Base-by-base conservation (phyloP, 1,140 invertebrate genomes). In the Rhynchophorus ferrugineus region DNA sequence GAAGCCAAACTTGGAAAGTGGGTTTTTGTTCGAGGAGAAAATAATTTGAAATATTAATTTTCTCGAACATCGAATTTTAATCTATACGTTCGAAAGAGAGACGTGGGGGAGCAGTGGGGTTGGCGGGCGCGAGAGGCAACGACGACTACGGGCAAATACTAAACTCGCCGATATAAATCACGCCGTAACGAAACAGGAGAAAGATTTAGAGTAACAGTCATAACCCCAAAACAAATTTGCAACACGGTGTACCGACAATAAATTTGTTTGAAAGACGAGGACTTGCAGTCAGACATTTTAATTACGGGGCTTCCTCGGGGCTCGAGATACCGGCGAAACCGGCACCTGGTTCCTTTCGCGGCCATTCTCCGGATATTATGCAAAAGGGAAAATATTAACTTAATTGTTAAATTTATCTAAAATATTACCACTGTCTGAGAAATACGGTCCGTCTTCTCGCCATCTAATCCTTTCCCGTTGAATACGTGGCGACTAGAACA, bases 161-260 rank as follows among this genome's bases (percentile, higher is more conserved):
- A 29, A 56, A 46, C 16, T 44, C 36, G n/a, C 14, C 33, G n/a
- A 46, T 13, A 36, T 46, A 46, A 46, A 46, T 46, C 33, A 46
- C 13, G 14, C 14, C 33, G 2, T 20, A 46, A 46, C 33, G n/a
- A 46, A 46, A 46, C 21, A 46, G 34, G 44, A 46, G 44, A 59
- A 56, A 59, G 57, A 59, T 61, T 59, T 61, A 59, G 52, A 49
- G 54, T 60, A 60, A 54, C 56, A 57, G 51, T 61, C 60, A 63
- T 63, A 61, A 63, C 60, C 51, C 59, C 58, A 54, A 60, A 62
- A 63, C 62, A 64, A 64, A 62, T 64, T 62, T 58, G 42, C 53
- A 60, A 58, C 57, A 56, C 58, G 57, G 58, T 57, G 58, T 61
- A 62, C 56, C 52, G 56, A 61, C 62, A 52, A 64, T 64, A 64